Conservation (phyloP, 1,140 invertebrate genomes). For the Ericerus pela region DNA sequence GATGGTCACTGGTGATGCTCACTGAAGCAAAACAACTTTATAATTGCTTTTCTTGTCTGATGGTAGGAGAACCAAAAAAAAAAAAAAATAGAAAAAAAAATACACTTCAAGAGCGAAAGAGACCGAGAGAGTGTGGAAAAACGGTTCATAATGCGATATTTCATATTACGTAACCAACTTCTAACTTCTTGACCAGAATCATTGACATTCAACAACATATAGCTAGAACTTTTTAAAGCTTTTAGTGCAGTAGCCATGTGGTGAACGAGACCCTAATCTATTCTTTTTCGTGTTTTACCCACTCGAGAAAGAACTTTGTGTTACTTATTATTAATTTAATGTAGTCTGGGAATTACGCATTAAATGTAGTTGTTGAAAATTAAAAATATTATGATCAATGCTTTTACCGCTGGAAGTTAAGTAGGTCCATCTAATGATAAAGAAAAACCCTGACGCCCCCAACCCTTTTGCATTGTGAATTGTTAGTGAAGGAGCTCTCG, state of each 20-base stretch:
- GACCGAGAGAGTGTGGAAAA: neutral
- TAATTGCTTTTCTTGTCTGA: neutral
- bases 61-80: too few relatives aligned
- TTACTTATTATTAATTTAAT: neutral
- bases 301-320: too few relatives aligned
- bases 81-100: too few relatives aligned
- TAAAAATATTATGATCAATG: too few relatives aligned
- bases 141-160: slow-evolving; percentile 3
- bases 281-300: slow-evolving; percentile 1
- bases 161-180: neutral
- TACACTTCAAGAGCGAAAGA: too few relatives aligned
- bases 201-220: neutral
- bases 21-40: slow-evolving; percentile 4
- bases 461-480: too few relatives aligned
- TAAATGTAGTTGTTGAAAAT: neutral
- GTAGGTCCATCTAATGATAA: too few relatives aligned
- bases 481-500: too few relatives aligned
- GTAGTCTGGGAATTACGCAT: neutral
- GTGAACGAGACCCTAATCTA: slow-evolving; percentile 6
- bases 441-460: too few relatives aligned
- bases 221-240: neutral
- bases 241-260: neutral
- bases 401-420: too few relatives aligned
- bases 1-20: neutral
- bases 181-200: neutral